phyloP scores from a whole-genome alignment of 1,140 invertebrate species.

The Bombus difficillimus region DNA sequence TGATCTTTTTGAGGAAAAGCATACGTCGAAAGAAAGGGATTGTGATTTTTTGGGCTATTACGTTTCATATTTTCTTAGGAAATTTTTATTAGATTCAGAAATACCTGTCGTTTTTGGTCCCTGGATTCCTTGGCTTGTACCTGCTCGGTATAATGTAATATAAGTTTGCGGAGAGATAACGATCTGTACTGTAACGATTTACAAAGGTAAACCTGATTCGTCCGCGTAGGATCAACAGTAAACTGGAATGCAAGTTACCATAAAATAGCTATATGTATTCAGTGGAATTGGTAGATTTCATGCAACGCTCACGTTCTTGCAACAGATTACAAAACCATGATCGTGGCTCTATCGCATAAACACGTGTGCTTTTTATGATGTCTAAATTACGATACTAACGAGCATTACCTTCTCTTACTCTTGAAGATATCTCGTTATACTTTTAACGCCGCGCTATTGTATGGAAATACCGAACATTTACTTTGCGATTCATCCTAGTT shows the following conservation, averaged over 20 bases:
- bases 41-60: too few relatives aligned
- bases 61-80: too few relatives aligned
- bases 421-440: not conserved
- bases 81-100: too few relatives aligned
- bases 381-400: conserved; percentile 4
- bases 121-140: too few relatives aligned
- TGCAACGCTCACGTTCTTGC: conserved; percentile 45
- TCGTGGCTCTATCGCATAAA: not conserved
- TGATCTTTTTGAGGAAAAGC: too few relatives aligned
- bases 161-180: not conserved
- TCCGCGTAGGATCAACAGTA: not conserved
- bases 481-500: too few relatives aligned
- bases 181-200: not conserved
- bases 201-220: not conserved
- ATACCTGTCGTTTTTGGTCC: too few relatives aligned
- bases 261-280: conserved; percentile 73
- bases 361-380: not conserved
- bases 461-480: too few relatives aligned
- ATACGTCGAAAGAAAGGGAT: too few relatives aligned
- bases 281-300: conserved; percentile 58
- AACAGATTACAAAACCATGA: conserved; percentile 57
- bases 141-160: too few relatives aligned
- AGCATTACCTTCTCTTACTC: not conserved
- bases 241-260: conserved; percentile 61
- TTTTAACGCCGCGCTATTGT: too few relatives aligned